phyloP scores from a whole-genome alignment of 1,140 invertebrate species.

The Cyrtorhinus lividipennis region DNA sequence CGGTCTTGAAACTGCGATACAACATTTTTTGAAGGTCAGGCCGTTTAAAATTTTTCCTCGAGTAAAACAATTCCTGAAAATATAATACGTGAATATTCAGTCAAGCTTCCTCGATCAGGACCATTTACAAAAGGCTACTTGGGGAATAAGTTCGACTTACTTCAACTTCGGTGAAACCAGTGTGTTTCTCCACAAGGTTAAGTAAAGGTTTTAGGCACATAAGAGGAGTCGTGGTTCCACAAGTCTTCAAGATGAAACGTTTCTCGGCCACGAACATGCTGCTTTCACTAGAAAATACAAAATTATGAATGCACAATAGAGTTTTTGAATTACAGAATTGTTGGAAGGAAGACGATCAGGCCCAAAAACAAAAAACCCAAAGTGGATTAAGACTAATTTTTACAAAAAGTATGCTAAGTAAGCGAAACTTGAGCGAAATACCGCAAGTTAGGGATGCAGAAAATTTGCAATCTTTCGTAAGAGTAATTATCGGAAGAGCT shows the following conservation, averaged over 20 bases:
- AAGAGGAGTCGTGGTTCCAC: constrained; percentile 93
- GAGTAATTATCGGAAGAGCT: no score
- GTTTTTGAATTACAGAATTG: no score
- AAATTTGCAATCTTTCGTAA: no score
- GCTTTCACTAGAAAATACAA: constrained; percentile 66
- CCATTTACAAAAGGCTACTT: not conserved
- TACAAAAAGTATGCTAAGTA: no score
- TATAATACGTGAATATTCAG: not conserved
- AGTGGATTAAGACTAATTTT: not conserved
- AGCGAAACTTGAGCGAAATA: no score
- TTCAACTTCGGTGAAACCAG: constrained; percentile 65
- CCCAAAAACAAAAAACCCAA: constrained; percentile 12
- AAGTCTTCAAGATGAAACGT: constrained; percentile 94
- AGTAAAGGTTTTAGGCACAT: constrained; percentile 76
- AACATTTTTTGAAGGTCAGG: constrained; percentile 78
- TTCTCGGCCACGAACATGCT: constrained; percentile 93
- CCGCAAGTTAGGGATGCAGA: no score
- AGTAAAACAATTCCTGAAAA: constrained; percentile 87
- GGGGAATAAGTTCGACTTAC: constrained; percentile 30
- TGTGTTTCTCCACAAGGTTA: constrained; percentile 65
- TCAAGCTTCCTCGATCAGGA: not conserved
- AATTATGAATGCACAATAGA: not conserved
- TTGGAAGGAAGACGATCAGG: constrained; percentile 22
- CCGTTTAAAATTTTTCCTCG: constrained; percentile 86
- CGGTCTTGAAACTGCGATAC: constrained; percentile 77